Conservation (phyloP, 37 sponge, comb jelly and placozoan species). For the Haliclona indistincta region DNA sequence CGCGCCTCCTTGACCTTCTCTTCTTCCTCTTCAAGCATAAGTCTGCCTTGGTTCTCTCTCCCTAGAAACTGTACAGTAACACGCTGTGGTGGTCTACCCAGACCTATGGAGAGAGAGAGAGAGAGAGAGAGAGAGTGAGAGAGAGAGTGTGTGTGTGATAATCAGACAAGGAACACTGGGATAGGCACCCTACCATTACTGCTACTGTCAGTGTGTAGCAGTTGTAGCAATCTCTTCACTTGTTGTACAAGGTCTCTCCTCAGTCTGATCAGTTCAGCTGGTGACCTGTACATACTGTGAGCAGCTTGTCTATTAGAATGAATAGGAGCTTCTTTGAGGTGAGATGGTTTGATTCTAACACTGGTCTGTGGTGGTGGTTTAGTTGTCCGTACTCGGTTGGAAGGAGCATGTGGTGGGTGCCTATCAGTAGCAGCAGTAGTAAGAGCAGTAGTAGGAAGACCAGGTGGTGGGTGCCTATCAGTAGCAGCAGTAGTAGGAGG, state of each 20-base stretch:
- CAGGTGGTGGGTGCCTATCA: not conserved
- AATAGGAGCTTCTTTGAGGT: not conserved
- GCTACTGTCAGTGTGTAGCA: not conserved
- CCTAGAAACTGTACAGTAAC: too few species aligned
- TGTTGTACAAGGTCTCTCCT: constrained; percentile 14
- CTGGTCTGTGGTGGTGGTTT: too few species aligned
- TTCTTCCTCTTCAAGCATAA: constrained; percentile 32
- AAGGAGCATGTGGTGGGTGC: not conserved
- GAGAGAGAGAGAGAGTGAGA: too few species aligned
- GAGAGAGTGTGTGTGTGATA: too few species aligned
- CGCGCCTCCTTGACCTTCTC: constrained; percentile 17
- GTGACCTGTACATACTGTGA: not conserved
- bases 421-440: not conserved
- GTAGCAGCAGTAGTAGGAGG: not conserved
- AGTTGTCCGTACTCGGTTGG: too few species aligned
- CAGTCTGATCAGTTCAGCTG: constrained; percentile 12
- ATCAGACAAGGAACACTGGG: not conserved
- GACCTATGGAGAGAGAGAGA: too few species aligned
- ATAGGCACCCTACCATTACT: not conserved
- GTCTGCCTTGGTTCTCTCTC: not conserved
- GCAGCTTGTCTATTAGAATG: not conserved
- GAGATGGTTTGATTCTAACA: not conserved
- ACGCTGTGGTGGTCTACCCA: too few species aligned
- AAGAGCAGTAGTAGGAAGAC: not conserved
- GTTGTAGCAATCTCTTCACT: constrained; percentile 7